Percentiles rank a stretch among this genome's conserved stretches.
These are phyloP conservation scores for Bombus polaris DNA, from an alignment of 1,140 invertebrate species.

Conservation along the genomic window DNA sequence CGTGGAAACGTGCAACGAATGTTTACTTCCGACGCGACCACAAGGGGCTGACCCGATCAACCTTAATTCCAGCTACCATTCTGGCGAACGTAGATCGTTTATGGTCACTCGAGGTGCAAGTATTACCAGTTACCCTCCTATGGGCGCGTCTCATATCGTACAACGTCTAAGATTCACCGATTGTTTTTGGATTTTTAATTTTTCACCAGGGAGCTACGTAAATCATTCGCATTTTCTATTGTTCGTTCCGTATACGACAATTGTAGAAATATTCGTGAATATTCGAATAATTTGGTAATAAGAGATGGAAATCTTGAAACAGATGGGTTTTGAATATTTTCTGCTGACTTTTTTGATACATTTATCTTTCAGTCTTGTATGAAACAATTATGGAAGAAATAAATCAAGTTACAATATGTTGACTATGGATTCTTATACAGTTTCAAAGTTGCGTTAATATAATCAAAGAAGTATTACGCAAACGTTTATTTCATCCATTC, in stretches of 20 bases:
- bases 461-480: too few relatives aligned
- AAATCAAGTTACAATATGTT: too few relatives aligned
- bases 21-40: not conserved
- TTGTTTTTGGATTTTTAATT: not conserved
- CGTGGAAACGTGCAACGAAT: conserved; percentile 43
- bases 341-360: too few relatives aligned
- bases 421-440: too few relatives aligned
- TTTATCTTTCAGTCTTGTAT: too few relatives aligned
- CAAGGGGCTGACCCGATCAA: conserved; percentile 1
- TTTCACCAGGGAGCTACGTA: not conserved
- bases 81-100: conserved; percentile 54
- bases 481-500: too few relatives aligned
- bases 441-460: too few relatives aligned
- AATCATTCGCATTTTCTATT: not conserved
- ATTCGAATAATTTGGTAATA: not conserved
- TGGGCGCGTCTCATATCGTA: not conserved
- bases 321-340: too few relatives aligned
- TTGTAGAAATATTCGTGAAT: not conserved
- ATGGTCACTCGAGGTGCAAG: conserved; percentile 58
- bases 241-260: not conserved
- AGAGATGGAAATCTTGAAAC: not conserved
- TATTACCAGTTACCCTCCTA: conserved; percentile 17
- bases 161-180: not conserved
- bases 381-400: too few relatives aligned
- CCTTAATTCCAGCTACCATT: conserved; percentile 35